phyloP scores from a whole-genome alignment of 2,113 vertebrate species.

The Zapornia atra region DNA sequence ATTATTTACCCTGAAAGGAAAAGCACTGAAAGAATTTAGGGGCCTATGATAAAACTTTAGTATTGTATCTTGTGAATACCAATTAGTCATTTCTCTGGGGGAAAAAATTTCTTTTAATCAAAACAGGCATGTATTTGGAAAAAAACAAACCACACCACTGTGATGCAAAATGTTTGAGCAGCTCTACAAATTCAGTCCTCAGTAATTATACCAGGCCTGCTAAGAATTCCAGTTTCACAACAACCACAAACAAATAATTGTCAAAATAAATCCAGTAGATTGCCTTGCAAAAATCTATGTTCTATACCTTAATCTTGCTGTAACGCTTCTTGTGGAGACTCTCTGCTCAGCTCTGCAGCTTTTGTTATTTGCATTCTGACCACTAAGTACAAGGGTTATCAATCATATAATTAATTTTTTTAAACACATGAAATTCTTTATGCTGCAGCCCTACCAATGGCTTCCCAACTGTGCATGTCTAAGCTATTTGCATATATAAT shows the following conservation, averaged over 20 bases:
- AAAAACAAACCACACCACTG: neutral
- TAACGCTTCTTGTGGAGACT: neutral
- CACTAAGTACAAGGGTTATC: neutral
- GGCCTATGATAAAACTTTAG: slow-evolving; percentile 27
- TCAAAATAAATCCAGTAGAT: slow-evolving; percentile 26
- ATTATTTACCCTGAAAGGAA: slow-evolving; percentile 37
- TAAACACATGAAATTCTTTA: neutral
- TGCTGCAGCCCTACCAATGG: neutral
- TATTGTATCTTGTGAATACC: neutral
- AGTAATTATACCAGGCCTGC: neutral
- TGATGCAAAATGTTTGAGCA: slow-evolving; percentile 11
- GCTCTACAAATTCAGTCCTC: neutral
- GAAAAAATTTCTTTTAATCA: neutral
- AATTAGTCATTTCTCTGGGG: neutral
- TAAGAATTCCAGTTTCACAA: slow-evolving; percentile 24
- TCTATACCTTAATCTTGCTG: neutral
- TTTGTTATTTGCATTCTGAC: slow-evolving; percentile 5
- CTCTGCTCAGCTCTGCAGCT: neutral
- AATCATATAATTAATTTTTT: neutral
- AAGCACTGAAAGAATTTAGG: slow-evolving; percentile 6
- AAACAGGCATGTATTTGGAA: neutral
- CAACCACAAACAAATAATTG: slow-evolving; percentile 3
- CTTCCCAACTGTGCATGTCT: neutral
- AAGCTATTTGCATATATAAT: neutral
- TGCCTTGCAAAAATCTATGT: neutral